phyloP scores from a whole-genome alignment of 2,113 vertebrate species.

The Tringa solitaria region DNA sequence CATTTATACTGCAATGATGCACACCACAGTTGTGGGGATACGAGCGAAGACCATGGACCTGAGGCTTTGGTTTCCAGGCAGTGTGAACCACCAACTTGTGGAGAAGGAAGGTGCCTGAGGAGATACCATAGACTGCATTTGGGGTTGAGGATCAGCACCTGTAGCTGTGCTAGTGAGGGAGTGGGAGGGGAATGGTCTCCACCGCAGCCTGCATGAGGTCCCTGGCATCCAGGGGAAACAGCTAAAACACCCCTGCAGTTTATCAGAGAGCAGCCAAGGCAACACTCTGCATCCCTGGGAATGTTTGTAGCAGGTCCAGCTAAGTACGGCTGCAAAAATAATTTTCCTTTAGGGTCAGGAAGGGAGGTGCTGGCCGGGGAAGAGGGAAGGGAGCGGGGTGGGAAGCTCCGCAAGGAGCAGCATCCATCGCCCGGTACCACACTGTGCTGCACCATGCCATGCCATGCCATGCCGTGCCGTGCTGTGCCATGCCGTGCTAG shows the following conservation, averaged over 20 bases:
- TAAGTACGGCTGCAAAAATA: constrained; percentile 12
- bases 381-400: constrained; percentile 3
- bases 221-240: background rate
- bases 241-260: background rate
- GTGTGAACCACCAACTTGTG: background rate
- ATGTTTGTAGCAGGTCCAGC: background rate
- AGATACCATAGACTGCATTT: background rate
- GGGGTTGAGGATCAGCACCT: background rate
- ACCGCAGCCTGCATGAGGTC: background rate
- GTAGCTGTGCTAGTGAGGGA: background rate
- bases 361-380: constrained; percentile 39
- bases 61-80: background rate
- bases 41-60: background rate
- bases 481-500: background rate
- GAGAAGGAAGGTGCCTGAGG: background rate
- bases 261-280: background rate
- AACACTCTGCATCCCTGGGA: background rate
- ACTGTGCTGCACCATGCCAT: fast-evolving
- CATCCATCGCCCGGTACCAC: background rate
- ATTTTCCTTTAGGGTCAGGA: constrained; percentile 60
- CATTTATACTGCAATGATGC: background rate
- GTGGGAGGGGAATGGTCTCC: fast-evolving
- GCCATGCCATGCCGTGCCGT: fast-evolving
- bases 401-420: background rate
- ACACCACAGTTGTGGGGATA: too few relatives aligned